Evolutionary conservation across 2,888 invertebrate species (phyloP), one percentile per base, ranked within the genome.

Genomic region (Chloroclysta siterata): DNA sequence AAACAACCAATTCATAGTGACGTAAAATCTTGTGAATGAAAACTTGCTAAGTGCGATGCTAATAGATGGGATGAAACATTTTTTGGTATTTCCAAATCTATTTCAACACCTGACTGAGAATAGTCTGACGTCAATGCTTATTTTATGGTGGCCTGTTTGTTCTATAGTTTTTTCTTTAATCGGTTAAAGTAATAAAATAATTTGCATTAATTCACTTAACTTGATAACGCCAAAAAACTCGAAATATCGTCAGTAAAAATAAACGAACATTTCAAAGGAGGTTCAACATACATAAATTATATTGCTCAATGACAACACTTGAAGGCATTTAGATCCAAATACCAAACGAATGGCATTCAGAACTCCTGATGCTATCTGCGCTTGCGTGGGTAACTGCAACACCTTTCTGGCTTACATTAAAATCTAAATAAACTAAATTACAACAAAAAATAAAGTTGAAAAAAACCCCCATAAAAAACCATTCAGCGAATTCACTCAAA

Each of bases 1-100:
- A 89, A 89, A 89, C 83, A 90, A 74, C 73, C 57, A 54, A 67
- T 65, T 70, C 67, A 67, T 65, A 53, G 71, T 76, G 78, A 76
- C 78, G 75, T 73, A 72, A 73, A 72, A 70, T 66, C 65, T 79
- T 74, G 76, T 90, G 85, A 90, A 90, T 91, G 90, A 82, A 82
- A 68, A 72, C 72, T 76, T 81, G 80, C 73, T 76, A 74, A 78
- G 66, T 75, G 71, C 39, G 60, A 55, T 59, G 56, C 33, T 33
- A 48, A 54, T 56, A 60, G 46, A 53, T 48, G 65, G 39, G 11
- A 36, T 5, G 6, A 46, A 10, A 36, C n/a, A 36, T 36, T 17
- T 52, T 41, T 53, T 22, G 28, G n/a, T 28, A 22, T 11, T 28
- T 48, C 13, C 1, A 22, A 22, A 11, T 10, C 22, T 17, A 39